Evolutionary conservation across 1,140 invertebrate genomes (phyloP), one percentile per base, ranked within the genome.

Genomic region (Eueides isabella): DNA sequence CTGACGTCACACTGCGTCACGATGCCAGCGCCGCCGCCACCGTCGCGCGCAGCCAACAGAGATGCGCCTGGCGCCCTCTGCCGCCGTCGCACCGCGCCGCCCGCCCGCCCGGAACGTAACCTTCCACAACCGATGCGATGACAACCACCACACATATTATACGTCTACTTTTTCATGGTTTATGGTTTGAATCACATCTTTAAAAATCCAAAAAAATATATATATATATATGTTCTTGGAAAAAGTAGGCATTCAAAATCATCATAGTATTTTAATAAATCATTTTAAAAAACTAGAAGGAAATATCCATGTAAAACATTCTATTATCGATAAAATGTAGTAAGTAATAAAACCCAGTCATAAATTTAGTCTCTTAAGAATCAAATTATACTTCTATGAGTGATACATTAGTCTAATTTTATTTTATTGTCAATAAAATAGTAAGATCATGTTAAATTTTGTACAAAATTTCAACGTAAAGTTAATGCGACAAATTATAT

Each of bases 1-100:
- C 86, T 91, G 91, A 91, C 93, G 93, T 93, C 92, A 94, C 92
- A 94, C 92, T 94, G 93, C 92, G 93, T 94, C 92, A 93, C 92
- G 92, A 90, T 91, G 92, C 91, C 88, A 92, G 89, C 89, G 89
- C 90, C 87, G 89, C 89, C 81, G 80, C 82, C 76, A 78, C 72
- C 79, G 83, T 63, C 85, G 86, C 84, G 88, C 89, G 89, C 85
- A 86, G 33, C 80, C 79, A 78, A 74, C 81, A 74, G 82, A 80
- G 81, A 82, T 72, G 44, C 73, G 65, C 71, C 29, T 72, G 65
- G 75, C 85, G 84, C 82, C 80, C 80, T 74, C 81, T 80, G 72
- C 67, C 74, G 69, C 67, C 71, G 66, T 77, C 78, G 79, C 79
- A 78, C 67, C 74, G 68, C 74, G 61, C 78, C 75, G 72, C 78